Conservation (phyloP, 2,888 invertebrate genomes). For the Xylota sylvarum region DNA sequence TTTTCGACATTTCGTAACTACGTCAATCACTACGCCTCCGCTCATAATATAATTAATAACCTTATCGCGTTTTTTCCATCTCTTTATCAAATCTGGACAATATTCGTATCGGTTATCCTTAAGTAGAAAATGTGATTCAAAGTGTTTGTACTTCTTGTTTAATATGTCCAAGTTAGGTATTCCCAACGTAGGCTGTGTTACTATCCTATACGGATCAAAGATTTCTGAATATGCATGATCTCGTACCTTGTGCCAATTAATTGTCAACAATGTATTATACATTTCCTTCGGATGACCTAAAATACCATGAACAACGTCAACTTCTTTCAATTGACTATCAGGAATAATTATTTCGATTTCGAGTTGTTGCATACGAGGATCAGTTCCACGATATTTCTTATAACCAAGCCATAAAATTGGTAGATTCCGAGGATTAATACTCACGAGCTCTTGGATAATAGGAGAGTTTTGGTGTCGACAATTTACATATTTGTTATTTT, state of each 20-base stretch:
- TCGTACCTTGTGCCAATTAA: slow-evolving; percentile 81
- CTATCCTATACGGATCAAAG: slow-evolving; percentile 82
- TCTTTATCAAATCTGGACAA: slow-evolving; percentile 46
- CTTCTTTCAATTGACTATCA: slow-evolving; percentile 81
- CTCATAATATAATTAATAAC: slow-evolving; percentile 3
- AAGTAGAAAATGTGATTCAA: slow-evolving; percentile 80
- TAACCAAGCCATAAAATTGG: slow-evolving; percentile 84
- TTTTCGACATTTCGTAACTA: slow-evolving; percentile 8
- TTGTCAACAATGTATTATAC: slow-evolving; percentile 81
- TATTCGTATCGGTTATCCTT: slow-evolving; percentile 78
- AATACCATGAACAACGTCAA: slow-evolving; percentile 82
- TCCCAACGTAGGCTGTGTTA: slow-evolving; percentile 80
- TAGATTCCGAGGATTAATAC: slow-evolving; percentile 79
- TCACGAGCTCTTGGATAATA: slow-evolving; percentile 81
- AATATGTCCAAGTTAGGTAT: slow-evolving; percentile 79
- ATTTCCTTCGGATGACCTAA: slow-evolving; percentile 82
- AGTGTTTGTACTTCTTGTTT: slow-evolving; percentile 75
- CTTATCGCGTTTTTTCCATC: slow-evolving; percentile 29
- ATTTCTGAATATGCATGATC: slow-evolving; percentile 78
- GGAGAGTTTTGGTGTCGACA: slow-evolving; percentile 83
- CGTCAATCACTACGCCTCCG: neutral
- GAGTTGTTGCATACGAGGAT: slow-evolving; percentile 81
- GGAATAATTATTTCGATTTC: slow-evolving; percentile 83
- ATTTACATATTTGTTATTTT: slow-evolving; percentile 81
- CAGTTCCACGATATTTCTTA: slow-evolving; percentile 83